Conservation (phyloP, 2,888 invertebrate species). For the Augiades crinisus region DNA sequence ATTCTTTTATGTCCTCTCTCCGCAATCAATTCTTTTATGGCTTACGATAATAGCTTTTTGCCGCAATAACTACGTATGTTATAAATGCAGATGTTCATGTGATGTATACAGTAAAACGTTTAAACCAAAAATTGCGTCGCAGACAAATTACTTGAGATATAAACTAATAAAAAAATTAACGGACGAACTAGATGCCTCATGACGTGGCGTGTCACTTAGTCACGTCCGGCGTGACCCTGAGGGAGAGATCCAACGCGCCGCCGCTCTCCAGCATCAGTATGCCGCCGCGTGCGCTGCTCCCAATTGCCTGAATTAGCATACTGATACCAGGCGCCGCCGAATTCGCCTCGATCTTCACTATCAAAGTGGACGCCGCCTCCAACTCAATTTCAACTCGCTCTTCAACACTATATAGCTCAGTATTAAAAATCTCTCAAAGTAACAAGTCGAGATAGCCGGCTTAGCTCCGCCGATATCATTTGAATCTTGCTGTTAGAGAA, state of each 20-base stretch:
- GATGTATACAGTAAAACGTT: too few species aligned
- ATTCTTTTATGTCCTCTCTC: too few species aligned
- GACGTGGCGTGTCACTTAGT: neutral
- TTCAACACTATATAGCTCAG: neutral
- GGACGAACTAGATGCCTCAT: too few species aligned
- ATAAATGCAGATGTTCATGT: too few species aligned
- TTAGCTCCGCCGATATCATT: constrained; percentile 20
- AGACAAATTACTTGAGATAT: neutral
- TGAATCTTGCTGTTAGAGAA: constrained; percentile 32
- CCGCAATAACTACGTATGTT: too few species aligned
- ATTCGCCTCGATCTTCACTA: constrained; percentile 53
- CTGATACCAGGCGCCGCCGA: constrained; percentile 61
- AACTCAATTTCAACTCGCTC: constrained; percentile 37
- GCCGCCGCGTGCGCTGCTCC: constrained; percentile 39
- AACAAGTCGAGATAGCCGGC: neutral
- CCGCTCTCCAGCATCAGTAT: constrained; percentile 42
- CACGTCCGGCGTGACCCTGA: constrained; percentile 22
- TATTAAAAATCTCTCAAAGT: neutral
- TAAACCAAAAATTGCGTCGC: neutral
- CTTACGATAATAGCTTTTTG: too few species aligned
- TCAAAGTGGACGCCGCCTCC: constrained; percentile 56
- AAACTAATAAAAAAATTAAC: too few species aligned
- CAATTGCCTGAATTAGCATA: constrained; percentile 75
- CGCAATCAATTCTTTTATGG: too few species aligned
- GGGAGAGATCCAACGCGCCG: constrained; percentile 1